Percentiles rank a stretch among this genome's conserved stretches.
Evolutionary conservation across 2,113 vertebrate species (phyloP).

Genomic region (Sarotherodon lohbergeri): DNA sequence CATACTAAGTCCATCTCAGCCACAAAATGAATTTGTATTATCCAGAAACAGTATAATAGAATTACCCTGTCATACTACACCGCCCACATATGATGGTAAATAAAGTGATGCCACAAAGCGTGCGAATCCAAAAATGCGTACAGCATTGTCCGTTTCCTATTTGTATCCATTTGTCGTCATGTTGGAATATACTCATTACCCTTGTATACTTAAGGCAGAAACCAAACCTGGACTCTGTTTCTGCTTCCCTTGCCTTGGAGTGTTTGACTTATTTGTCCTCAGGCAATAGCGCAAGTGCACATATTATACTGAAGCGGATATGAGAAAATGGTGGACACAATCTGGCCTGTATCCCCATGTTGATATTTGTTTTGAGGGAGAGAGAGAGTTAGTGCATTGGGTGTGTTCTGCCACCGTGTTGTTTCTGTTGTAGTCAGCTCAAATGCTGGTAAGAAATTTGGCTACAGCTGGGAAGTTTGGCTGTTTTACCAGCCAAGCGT

Average conservation of each 20-base stretch:
- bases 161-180: background rate
- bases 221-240: background rate
- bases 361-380: slow-evolving; percentile 61
- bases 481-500: background rate
- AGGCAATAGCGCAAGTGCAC: slow-evolving; percentile 14
- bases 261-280: slow-evolving; percentile 28
- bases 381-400: slow-evolving; percentile 6
- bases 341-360: slow-evolving; percentile 37
- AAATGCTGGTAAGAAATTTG: slow-evolving; percentile 21
- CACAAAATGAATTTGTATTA: slow-evolving; percentile 22
- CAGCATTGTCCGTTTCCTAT: background rate
- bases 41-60: background rate
- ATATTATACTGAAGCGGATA: slow-evolving; percentile 34
- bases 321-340: slow-evolving; percentile 31
- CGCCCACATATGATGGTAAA: background rate
- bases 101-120: background rate
- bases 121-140: background rate
- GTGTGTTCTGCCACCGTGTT: slow-evolving; percentile 28
- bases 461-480: slow-evolving; percentile 16
- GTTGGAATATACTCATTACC: background rate
- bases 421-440: slow-evolving; percentile 15
- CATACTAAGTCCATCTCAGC: background rate
- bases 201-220: background rate
- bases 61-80: background rate
- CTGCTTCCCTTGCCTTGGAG: background rate